A percentile compares a stretch with the other conserved stretches of the same genome.
phyloP scores from a whole-genome alignment of 1,140 invertebrate species.

The Propsilocerus akamusi region DNA sequence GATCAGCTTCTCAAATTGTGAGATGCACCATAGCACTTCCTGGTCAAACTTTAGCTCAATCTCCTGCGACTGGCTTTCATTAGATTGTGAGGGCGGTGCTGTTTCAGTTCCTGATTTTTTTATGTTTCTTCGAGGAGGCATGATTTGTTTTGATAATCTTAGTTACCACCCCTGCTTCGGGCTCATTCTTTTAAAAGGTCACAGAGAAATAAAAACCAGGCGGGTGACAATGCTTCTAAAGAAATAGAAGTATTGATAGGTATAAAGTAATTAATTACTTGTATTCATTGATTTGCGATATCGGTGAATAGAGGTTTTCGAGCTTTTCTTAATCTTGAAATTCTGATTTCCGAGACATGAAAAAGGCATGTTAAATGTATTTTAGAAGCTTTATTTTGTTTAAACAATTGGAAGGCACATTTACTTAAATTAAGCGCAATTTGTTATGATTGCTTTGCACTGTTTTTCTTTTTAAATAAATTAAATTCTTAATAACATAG shows the following conservation, averaged over 20 bases:
- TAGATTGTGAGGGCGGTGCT: neutral
- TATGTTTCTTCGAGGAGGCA: neutral
- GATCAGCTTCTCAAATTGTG: neutral
- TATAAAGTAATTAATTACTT: too few relatives aligned
- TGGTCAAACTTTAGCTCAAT: neutral
- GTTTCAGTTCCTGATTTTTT: neutral
- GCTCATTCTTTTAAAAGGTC: constrained; percentile 6
- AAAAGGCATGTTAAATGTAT: too few relatives aligned
- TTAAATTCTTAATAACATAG: neutral
- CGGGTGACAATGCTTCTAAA: neutral
- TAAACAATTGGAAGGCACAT: too few relatives aligned
- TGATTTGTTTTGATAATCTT: constrained; percentile 4
- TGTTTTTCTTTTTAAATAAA: neutral
- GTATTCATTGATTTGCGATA: too few relatives aligned
- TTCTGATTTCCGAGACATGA: too few relatives aligned
- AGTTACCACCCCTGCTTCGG: neutral
- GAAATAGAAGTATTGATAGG: too few relatives aligned
- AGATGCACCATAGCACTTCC: neutral
- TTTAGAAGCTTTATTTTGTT: too few relatives aligned
- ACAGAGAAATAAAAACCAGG: neutral
- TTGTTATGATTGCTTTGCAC: too few relatives aligned
- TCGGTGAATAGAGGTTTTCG: too few relatives aligned
- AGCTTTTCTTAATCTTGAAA: too few relatives aligned
- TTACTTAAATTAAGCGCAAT: too few relatives aligned
- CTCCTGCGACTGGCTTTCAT: neutral